Evolutionary conservation across 2,797 vertebrate genomes (phyloP), one percentile per base, ranked within the genome.

Genomic region (Steatocranus sp.): DNA sequence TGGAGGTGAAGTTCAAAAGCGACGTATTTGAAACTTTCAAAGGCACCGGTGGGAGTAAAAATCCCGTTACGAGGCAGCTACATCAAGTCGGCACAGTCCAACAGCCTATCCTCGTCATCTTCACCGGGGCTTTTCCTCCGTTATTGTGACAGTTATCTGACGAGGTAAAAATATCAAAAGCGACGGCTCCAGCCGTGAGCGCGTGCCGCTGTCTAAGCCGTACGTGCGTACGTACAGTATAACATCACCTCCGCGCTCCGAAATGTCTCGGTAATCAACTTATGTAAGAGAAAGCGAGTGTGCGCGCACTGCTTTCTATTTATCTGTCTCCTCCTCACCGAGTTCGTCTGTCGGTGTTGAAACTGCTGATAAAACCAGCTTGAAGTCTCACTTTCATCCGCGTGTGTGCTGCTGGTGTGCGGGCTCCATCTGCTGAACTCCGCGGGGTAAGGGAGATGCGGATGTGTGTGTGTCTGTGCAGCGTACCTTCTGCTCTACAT

Each of bases 351-450:
- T 46, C 75, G 46, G 50, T 4, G 73, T 68, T 76, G 81, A 78
- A 88, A 84, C 83, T 66, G 79, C 79, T 46, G 81, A 82, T 86
- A 81, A 81, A 83, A 82, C 66, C 86, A 74, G 81, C 81, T 32
- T 78, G 11, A 63, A 81, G 83, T 83, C 61, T 88, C 83, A 70
- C 89, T 88, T 80, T 87, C 83, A 84, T 85, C 70, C 53, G 79
- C 15, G 50, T 58, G 76, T 46, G 79, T 10, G 78, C 51, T 50
- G 76, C 77, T 85, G 89, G 89, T 86, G 86, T 80, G 86, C 91
- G 91, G 83, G 94, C 94, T 94, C 94, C 94, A 94, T 88, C 94
- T 95, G 85, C 89, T 87, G 86, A 83, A 50, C 86, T 73, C 77
- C 11, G 63, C 79, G 7, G 80, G 75, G 75, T 54, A 83, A 63